phyloP scores from a whole-genome alignment of 2,113 vertebrate genomes.

The Rhipidura dahli region DNA sequence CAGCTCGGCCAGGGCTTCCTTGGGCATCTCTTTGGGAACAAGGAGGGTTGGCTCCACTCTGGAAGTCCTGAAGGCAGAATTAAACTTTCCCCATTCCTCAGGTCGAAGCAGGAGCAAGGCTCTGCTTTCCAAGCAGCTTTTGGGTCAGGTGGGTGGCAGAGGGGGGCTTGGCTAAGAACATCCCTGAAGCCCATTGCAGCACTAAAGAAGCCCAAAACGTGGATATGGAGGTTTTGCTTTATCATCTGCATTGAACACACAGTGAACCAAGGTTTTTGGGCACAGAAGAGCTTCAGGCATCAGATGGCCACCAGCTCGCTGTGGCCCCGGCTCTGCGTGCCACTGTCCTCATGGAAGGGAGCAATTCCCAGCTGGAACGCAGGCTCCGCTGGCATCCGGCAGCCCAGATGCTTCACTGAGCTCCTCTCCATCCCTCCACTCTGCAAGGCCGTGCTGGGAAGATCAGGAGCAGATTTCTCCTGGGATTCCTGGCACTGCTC shows the following conservation, averaged over 20 bases:
- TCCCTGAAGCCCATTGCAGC: rapidly evolving
- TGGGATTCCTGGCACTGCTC: not conserved
- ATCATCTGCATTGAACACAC: not conserved
- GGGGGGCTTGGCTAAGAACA: not conserved
- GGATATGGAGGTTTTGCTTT: not conserved
- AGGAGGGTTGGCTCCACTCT: not conserved
- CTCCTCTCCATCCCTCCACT: not conserved
- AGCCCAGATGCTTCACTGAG: not conserved
- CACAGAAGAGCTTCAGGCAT: not conserved
- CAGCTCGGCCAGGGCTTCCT: not conserved
- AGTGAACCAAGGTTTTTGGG: not conserved
- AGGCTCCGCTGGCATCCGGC: not conserved
- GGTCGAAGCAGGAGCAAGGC: not conserved
- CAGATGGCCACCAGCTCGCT: not conserved
- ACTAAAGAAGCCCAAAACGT: rapidly evolving
- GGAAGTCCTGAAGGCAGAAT: not conserved
- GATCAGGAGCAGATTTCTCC: constrained; percentile 36
- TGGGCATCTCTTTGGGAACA: not conserved
- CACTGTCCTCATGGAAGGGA: not conserved
- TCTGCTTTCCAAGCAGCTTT: not conserved
- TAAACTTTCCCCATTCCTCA: not conserved
- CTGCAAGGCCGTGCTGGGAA: not conserved
- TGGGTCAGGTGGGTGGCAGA: not conserved
- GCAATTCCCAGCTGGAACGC: not conserved
- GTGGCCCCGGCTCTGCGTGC: not conserved